Conservation (phyloP, 2,888 invertebrate species). For the Listrodromus nycthemerus region DNA sequence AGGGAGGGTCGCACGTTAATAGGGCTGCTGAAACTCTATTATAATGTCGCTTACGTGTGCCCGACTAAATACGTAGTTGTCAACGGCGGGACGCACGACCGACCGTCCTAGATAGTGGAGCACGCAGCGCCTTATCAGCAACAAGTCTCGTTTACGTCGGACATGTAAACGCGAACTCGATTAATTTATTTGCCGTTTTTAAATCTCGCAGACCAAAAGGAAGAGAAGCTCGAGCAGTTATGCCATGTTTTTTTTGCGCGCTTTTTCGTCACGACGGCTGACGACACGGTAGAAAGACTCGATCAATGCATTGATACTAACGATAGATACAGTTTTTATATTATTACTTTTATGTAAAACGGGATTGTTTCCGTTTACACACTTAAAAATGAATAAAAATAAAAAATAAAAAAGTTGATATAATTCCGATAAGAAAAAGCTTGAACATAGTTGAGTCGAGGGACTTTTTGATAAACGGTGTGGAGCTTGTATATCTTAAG, state of each 20-base stretch:
- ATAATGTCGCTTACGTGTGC: conserved; percentile 57
- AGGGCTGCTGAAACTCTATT: conserved; percentile 56
- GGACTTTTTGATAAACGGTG: conserved; percentile 40
- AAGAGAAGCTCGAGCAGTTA: not conserved
- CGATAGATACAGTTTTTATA: too few species aligned
- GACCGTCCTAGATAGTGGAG: conserved; percentile 3
- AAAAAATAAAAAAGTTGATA: not conserved
- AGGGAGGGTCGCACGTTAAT: conserved; percentile 49
- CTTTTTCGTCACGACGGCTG: too few species aligned
- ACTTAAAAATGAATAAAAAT: too few species aligned
- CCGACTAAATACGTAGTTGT: conserved; percentile 51
- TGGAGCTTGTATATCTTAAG: conserved; percentile 71
- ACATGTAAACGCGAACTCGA: conserved; percentile 39
- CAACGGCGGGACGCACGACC: conserved; percentile 41
- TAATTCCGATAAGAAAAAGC: conserved; percentile 28
- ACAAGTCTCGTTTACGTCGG: conserved; percentile 55
- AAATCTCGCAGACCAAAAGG: not conserved
- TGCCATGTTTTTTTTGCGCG: not conserved
- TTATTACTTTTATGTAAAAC: too few species aligned
- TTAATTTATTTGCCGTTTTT: conserved; percentile 18
- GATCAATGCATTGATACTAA: too few species aligned
- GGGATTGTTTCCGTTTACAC: too few species aligned
- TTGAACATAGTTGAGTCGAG: conserved; percentile 8
- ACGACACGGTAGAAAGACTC: too few species aligned
- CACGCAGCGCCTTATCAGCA: conserved; percentile 58